Evolutionary conservation across 2,888 invertebrate genomes (phyloP).

Genomic region (Seira ritae): DNA sequence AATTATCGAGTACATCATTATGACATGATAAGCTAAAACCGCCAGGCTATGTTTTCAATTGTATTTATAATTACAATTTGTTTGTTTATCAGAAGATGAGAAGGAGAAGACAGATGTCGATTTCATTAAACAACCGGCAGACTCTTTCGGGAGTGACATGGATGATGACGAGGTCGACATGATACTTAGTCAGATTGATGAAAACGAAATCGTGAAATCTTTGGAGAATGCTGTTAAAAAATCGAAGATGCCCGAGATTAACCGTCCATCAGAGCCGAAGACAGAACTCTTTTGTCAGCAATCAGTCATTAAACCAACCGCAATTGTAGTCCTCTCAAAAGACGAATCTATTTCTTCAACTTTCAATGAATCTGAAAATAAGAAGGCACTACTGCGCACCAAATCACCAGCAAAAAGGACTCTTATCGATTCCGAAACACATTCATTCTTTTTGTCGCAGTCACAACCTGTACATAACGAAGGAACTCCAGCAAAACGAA

Average conservation of each 20-base stretch:
- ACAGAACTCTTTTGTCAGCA: too few species aligned
- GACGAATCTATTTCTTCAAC: background rate
- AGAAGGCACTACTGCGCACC: background rate
- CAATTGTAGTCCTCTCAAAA: background rate
- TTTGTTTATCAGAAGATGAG: too few species aligned
- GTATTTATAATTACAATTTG: too few species aligned
- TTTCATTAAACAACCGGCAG: too few species aligned
- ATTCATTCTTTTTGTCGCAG: conserved; percentile 23
- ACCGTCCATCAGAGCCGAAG: background rate
- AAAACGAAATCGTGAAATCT: background rate
- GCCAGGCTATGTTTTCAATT: too few species aligned
- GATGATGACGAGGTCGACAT: conserved; percentile 29
- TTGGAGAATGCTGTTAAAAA: too few species aligned
- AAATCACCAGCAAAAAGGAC: too few species aligned
- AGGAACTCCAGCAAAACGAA: conserved; percentile 40
- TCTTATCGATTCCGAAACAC: too few species aligned
- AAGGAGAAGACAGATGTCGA: too few species aligned
- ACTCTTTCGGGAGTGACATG: too few species aligned
- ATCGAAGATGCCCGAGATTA: background rate
- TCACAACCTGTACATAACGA: background rate
- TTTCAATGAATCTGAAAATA: background rate
- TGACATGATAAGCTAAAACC: background rate
- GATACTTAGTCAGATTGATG: conserved; percentile 30
- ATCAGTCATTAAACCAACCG: too few species aligned
- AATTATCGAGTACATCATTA: background rate